Percentiles rank a stretch among this genome's conserved stretches.
phyloP scores from a whole-genome alignment of 2,113 vertebrate genomes.

The Pseudopipra pipra region DNA sequence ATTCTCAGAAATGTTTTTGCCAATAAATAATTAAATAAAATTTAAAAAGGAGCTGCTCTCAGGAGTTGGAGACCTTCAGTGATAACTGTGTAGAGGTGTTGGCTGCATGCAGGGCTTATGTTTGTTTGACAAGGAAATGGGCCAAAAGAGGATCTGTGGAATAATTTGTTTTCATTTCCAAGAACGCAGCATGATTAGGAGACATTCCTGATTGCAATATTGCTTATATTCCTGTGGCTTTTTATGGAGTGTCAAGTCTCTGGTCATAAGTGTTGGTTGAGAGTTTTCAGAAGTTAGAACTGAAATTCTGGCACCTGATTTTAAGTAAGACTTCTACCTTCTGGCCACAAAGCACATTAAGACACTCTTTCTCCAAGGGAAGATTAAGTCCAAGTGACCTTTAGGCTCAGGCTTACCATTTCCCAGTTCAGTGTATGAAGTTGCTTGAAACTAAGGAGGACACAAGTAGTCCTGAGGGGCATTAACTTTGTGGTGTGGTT shows the following conservation, averaged over 20 bases:
- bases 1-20: not conserved
- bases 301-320: not conserved
- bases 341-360: not conserved
- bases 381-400: not conserved
- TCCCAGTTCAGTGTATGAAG: not conserved
- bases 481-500: not conserved
- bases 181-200: not conserved
- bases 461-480: accelerated
- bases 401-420: not conserved
- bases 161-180: not conserved
- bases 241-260: not conserved
- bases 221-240: not conserved
- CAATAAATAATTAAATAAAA: not conserved
- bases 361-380: not conserved
- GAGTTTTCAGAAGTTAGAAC: not conserved
- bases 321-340: not conserved
- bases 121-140: not conserved
- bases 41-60: not conserved
- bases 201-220: not conserved
- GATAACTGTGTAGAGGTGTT: not conserved
- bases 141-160: not conserved
- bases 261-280: not conserved
- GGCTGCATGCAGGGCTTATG: not conserved
- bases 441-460: not conserved
- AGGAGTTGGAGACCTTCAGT: not conserved